Evolutionary conservation across 2,797 vertebrate species (phyloP), one percentile per base, ranked within the genome.

Genomic region (Miopithecus talapoin): DNA sequence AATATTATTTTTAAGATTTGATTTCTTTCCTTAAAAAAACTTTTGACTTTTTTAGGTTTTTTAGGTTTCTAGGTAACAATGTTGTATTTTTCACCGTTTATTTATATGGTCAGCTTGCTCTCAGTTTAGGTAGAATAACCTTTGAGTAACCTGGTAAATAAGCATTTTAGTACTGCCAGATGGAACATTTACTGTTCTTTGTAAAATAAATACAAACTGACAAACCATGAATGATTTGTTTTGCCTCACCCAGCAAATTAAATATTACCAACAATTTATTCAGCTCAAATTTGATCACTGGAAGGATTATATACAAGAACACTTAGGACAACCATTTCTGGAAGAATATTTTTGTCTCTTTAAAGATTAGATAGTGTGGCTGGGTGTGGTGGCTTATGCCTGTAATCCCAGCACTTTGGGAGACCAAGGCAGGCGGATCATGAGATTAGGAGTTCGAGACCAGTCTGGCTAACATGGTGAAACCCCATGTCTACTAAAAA

Each of bases 171-270:
- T 80, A 88, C 61, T 91, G 80, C 19, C n/a, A 74, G 41, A 41
- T 64, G 19, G 80, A 90, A 93, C 70, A 41, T 97, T 95, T 92
- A 86, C 36, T 85, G n/a, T 89, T 96, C 39, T 94, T 46, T 79
- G 53, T 83, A 86, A 96, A 80, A 81, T 94, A 95, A 95, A 91
- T 85, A 92, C 57, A 94, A 68, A 86, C 24, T 81, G 53, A 87
- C 74, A n/a, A 92, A 64, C 24, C 17, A 53, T 55, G 24, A 94
- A 55, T 30, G 14, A 59, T 95, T 95, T 95, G 59, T 78, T 96
- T 88, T 92, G 64, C 78, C 30, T 91, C 85, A 79, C n/a, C 48
- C 43, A 79, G 43, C 76, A 87, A 95, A 74, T 78, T 93, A 93
- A 95, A 93, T 81, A 28, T 79, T 57, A 88, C 8, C 21, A 94